These are phyloP conservation scores for Scaptomyza reducta DNA, from an alignment of 2,888 invertebrate genomes.

Conservation along the genomic window DNA sequence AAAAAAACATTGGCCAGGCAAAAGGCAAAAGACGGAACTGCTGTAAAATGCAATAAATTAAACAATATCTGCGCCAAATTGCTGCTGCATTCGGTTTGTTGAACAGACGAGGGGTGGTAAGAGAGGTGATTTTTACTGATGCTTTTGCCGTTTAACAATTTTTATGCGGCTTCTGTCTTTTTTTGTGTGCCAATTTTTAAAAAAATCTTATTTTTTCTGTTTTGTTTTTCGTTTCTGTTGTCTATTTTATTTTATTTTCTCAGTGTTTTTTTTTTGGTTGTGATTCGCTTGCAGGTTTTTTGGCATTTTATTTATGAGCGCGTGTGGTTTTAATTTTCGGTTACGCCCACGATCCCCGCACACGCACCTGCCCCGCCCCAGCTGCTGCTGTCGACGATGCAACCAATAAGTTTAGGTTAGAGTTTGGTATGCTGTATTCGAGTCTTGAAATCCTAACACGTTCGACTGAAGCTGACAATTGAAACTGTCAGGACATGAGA, in stretches of 20 bases:
- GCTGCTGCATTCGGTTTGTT: conserved; percentile 70
- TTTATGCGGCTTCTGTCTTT: conserved; percentile 64
- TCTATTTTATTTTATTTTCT: conserved; percentile 14
- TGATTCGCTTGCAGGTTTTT: conserved; percentile 47
- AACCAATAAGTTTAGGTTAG: conserved; percentile 49
- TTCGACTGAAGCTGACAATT: conserved; percentile 51
- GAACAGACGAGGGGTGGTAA: conserved; percentile 6
- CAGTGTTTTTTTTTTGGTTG: conserved; percentile 14
- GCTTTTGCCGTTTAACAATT: conserved; percentile 75
- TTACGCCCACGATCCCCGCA: conserved; percentile 5
- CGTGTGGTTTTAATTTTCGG: conserved; percentile 58
- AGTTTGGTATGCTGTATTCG: conserved; percentile 8
- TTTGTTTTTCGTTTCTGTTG: conserved; percentile 15
- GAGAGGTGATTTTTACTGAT: conserved; percentile 59
- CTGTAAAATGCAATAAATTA: conserved; percentile 81
- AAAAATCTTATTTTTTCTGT: conserved; percentile 37
- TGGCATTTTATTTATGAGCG: conserved; percentile 56
- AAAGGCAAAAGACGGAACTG: conserved; percentile 59
- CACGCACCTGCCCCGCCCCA: background rate
- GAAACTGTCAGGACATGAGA: conserved; percentile 55
- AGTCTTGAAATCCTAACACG: conserved; percentile 62
- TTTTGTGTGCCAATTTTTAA: conserved; percentile 56
- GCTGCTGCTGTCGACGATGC: background rate
- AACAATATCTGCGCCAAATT: conserved; percentile 79
- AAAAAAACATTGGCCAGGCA: conserved; percentile 36